A percentile compares a stretch with the other conserved stretches of the same genome.
phyloP scores from a whole-genome alignment of 2,113 vertebrate species.

The Coracopsis vasa region DNA sequence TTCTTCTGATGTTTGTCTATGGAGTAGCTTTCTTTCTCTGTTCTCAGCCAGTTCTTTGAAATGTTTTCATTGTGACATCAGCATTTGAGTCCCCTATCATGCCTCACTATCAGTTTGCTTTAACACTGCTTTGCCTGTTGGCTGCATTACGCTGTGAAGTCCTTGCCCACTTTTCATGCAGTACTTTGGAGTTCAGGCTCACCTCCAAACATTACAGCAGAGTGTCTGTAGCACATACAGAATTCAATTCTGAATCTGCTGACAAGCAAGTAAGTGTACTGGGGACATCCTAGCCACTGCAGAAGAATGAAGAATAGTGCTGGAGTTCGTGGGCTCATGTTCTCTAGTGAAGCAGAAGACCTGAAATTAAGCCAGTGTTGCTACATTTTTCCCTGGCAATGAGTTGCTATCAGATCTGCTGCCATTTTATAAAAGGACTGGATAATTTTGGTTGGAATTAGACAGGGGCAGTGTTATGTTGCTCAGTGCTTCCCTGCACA shows the following conservation, averaged over 20 bases:
- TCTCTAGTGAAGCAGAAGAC: background rate
- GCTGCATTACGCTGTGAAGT: background rate
- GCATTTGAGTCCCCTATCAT: background rate
- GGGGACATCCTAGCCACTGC: background rate
- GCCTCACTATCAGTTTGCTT: background rate
- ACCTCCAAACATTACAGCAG: background rate
- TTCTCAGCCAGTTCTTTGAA: background rate
- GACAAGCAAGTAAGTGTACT: rapidly evolving
- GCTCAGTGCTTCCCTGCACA: background rate
- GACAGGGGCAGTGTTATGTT: background rate
- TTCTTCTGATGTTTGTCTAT: background rate
- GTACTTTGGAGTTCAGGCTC: background rate
- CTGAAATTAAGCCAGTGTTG: background rate
- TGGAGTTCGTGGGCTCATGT: background rate
- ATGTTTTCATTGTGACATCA: background rate
- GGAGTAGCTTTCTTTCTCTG: background rate
- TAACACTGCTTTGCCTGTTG: background rate
- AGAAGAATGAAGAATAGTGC: background rate
- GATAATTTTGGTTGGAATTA: background rate
- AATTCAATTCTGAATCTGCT: background rate
- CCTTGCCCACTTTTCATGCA: background rate
- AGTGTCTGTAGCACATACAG: background rate
- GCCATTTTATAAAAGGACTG: background rate
- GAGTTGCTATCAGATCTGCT: background rate
- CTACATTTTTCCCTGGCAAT: background rate